Conservation (phyloP, 64 coral and sea anemone genomes). For the Montipora sp. region DNA sequence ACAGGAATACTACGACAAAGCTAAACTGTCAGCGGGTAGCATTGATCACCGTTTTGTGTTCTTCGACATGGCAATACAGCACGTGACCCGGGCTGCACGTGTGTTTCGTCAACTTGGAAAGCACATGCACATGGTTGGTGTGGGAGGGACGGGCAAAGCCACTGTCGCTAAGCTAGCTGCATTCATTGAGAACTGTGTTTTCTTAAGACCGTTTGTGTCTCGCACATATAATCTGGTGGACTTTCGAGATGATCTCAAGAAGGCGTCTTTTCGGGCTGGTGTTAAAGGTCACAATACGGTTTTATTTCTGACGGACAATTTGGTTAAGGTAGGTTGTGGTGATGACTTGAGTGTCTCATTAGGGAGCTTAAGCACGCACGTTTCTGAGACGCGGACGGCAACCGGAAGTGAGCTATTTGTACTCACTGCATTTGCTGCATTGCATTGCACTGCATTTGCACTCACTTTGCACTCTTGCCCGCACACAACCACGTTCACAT, state of each 20-base stretch:
- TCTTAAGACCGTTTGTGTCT: constrained; percentile 73
- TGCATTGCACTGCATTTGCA: no score
- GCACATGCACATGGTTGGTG: constrained; percentile 89
- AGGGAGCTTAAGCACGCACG: not conserved
- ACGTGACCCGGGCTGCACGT: constrained; percentile 92
- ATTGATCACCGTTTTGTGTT: constrained; percentile 97
- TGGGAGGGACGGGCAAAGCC: constrained; percentile 93
- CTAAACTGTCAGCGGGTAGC: constrained; percentile 75
- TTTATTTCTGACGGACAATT: constrained; percentile 80
- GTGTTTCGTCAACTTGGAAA: constrained; percentile 92
- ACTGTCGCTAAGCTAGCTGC: constrained; percentile 94
- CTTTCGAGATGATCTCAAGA: constrained; percentile 93
- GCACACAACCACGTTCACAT: no score
- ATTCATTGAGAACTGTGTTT: constrained; percentile 83
- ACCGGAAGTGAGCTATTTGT: not conserved
- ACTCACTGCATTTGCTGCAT: no score
- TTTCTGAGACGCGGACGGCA: no score
- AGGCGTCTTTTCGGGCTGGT: constrained; percentile 68
- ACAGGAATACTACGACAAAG: constrained; percentile 92
- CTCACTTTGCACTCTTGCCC: no score
- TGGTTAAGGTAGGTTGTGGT: constrained; percentile 74
- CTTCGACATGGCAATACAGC: constrained; percentile 93
- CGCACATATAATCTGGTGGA: constrained; percentile 75
- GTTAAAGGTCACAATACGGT: constrained; percentile 84
- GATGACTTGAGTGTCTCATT: not conserved